These are phyloP conservation scores for Achroia grisella DNA, from an alignment of 1,140 invertebrate species.

Conservation along the genomic window DNA sequence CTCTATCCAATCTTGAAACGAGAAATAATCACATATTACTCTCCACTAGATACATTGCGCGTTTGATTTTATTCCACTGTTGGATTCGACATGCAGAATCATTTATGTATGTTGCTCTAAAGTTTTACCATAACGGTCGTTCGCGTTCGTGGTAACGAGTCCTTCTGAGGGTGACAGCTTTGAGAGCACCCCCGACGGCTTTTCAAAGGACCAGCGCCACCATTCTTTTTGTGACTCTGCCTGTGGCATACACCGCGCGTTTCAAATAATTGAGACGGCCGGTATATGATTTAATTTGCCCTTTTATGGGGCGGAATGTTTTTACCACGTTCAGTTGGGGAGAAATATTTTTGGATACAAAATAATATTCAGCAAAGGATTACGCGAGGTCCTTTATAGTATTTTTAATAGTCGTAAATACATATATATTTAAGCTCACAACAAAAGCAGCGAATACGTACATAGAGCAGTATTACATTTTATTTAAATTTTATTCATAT, in stretches of 20 bases:
- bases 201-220: constrained; percentile 62
- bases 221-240: constrained; percentile 57
- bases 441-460: too few relatives aligned
- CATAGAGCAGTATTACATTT: too few relatives aligned
- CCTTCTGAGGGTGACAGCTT: constrained; percentile 64
- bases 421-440: neutral
- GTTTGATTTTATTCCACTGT: constrained; percentile 27
- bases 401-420: constrained; percentile 2
- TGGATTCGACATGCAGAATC: constrained; percentile 12
- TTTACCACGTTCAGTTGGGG: constrained; percentile 23
- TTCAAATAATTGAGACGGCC: constrained; percentile 61
- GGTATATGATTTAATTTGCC: constrained; percentile 67
- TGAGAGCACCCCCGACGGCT: constrained; percentile 56
- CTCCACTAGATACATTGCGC: constrained; percentile 38
- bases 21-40: constrained; percentile 15
- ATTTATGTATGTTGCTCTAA: constrained; percentile 21
- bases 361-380: constrained; percentile 25
- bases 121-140: constrained; percentile 24
- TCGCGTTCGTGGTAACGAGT: constrained; percentile 44
- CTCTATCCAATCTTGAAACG: constrained; percentile 31
- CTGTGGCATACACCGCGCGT: constrained; percentile 49
- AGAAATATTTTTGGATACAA: constrained; percentile 26
- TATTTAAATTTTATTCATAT: too few relatives aligned
- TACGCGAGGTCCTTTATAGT: constrained; percentile 17
- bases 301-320: constrained; percentile 39